Percentiles rank a stretch among this genome's conserved stretches.
These are phyloP conservation scores for Ariopsis seemanni DNA, from an alignment of 2,113 vertebrate species.

Conservation along the genomic window DNA sequence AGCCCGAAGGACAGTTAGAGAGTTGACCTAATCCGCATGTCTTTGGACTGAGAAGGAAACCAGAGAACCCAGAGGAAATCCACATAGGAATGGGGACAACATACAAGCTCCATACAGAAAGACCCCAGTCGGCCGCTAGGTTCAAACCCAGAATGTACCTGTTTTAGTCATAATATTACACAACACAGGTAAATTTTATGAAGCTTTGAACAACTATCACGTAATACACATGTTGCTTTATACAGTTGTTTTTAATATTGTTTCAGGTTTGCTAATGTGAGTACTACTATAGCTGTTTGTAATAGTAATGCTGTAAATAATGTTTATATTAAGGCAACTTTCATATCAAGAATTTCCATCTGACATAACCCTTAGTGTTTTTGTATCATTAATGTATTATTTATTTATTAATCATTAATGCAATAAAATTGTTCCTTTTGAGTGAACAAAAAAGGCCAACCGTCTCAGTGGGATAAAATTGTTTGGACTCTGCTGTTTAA, in stretches of 20 bases:
- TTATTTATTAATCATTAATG: background rate
- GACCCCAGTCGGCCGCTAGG: too few relatives aligned
- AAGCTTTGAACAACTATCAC: background rate
- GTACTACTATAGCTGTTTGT: background rate
- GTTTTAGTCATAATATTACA: background rate
- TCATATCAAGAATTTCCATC: background rate
- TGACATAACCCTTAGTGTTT: too few relatives aligned
- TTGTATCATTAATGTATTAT: background rate
- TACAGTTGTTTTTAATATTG: background rate
- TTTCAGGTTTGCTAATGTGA: background rate
- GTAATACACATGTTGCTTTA: background rate
- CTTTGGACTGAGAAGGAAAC: too few relatives aligned
- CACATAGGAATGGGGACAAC: too few relatives aligned
- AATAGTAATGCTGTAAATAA: background rate
- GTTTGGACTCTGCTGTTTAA: background rate
- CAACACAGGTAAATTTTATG: background rate
- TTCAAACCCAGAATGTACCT: background rate
- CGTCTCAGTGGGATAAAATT: slow-evolving; percentile 15
- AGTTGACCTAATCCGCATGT: too few relatives aligned
- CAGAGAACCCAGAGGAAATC: too few relatives aligned
- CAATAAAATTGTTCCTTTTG: slow-evolving; percentile 15
- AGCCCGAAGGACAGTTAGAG: too few relatives aligned
- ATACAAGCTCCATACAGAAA: too few relatives aligned
- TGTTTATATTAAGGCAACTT: background rate
- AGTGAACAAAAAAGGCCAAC: slow-evolving; percentile 14